phyloP scores from a whole-genome alignment of 2,797 vertebrate genomes.

The Chelonia mydas region DNA sequence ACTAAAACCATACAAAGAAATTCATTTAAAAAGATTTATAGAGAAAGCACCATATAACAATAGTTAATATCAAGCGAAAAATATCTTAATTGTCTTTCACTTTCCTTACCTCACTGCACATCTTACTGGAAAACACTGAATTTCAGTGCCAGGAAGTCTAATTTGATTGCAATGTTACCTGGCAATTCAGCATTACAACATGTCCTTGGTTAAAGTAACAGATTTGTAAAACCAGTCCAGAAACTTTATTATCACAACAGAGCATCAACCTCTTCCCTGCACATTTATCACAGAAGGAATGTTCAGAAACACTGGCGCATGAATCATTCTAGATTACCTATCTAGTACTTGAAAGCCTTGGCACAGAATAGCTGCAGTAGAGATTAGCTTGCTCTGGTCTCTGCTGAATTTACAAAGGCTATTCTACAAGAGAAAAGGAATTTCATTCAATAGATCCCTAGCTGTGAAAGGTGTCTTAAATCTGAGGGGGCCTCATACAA shows the following conservation, averaged over 20 bases:
- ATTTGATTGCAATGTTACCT: constrained; percentile 57
- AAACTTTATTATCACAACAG: constrained; percentile 67
- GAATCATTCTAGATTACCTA: constrained; percentile 72
- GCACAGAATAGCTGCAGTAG: constrained; percentile 16
- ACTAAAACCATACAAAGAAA: not conserved
- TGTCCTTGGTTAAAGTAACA: constrained; percentile 60
- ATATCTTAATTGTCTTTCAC: constrained; percentile 35
- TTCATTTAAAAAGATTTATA: not conserved
- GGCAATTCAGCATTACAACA: constrained; percentile 19
- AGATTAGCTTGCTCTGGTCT: constrained; percentile 56
- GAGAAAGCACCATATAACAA: constrained; percentile 41
- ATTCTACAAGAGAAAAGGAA: constrained; percentile 57
- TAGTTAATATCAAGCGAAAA: constrained; percentile 31
- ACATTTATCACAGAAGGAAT: constrained; percentile 54
- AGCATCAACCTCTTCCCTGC: constrained; percentile 33
- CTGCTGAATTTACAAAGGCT: constrained; percentile 61
- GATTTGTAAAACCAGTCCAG: constrained; percentile 58
- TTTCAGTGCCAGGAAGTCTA: constrained; percentile 38
- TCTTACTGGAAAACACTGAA: constrained; percentile 37
- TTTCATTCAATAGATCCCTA: constrained; percentile 56
- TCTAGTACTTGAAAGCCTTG: constrained; percentile 55
- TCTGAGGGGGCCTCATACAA: constrained; percentile 12
- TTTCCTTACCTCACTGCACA: constrained; percentile 32
- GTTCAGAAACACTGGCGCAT: constrained; percentile 14
- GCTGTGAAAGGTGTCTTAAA: constrained; percentile 56